Evolutionary conservation across 2,888 invertebrate genomes (phyloP), one percentile per base, ranked within the genome.

Genomic region (Lasius fuliginosus): DNA sequence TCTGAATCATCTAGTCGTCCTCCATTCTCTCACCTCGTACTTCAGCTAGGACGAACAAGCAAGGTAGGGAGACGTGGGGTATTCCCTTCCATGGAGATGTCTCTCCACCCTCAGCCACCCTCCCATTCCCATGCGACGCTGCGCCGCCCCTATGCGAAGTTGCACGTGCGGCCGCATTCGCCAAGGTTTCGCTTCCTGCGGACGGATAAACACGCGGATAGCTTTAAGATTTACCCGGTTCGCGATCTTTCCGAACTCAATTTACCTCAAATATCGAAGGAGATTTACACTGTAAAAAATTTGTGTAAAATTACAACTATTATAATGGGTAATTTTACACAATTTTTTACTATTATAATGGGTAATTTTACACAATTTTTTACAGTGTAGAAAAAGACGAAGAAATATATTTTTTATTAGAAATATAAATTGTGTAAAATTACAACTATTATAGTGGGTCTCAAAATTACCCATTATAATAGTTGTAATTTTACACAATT

Each of bases 21-120:
- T 90, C 90, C 91, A 92, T 92, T 93, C 92, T 91, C 92, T 88
- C 90, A 90, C 92, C 92, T 92, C 91, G 90, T 92, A 71, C 71
- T 46, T n/a, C 8, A 91, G 90, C 87, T 88, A 76, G 85, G 83
- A 82, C 83, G 86, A 86, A 87, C 87, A 86, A 83, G 79, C 86
- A 77, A 85, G 83, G 90, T 73, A 89, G 91, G 90, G 84, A 56
- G 56, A 86, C 49, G 49, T 18, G 53, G 3, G 8, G 8, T 67
- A 58, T 82, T 87, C 90, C 90, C 87, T 83, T 82, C 87, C 81
- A 82, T 67, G 71, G 77, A 76, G 75, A 56, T 84, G 58, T 82
- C 87, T 82, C 83, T 81, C 88, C 89, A 86, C 88, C 87, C 87
- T 88, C 88, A 85, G 53, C 62, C 79, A 75, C 82, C 84, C 71